These are phyloP conservation scores for Apodemia mormo DNA, from an alignment of 2,888 invertebrate species.

Conservation along the genomic window DNA sequence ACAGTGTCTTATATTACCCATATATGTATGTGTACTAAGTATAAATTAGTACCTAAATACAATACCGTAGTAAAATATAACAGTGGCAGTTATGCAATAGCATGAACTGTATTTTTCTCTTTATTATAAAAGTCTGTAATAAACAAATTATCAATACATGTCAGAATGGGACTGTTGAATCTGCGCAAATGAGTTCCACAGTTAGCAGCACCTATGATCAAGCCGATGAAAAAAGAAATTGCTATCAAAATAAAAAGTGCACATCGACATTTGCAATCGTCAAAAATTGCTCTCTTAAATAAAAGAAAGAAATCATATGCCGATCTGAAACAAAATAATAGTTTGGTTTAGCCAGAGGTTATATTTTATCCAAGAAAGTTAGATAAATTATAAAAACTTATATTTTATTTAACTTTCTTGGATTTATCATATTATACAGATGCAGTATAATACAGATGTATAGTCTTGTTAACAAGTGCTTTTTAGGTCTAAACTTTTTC, in stretches of 20 bases:
- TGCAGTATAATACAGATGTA: too few species aligned
- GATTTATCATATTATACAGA: neutral
- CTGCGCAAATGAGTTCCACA: slow-evolving; percentile 60
- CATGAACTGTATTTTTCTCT: neutral
- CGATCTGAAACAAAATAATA: slow-evolving; percentile 53
- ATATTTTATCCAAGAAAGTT: too few species aligned
- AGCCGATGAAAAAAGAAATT: slow-evolving; percentile 52
- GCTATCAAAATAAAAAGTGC: slow-evolving; percentile 44
- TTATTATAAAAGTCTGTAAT: slow-evolving; percentile 1
- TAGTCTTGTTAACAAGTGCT: too few species aligned
- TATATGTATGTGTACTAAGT: too few species aligned
- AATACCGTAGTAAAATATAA: neutral
- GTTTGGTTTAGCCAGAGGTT: neutral
- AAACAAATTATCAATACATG: slow-evolving; percentile 65
- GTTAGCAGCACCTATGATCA: slow-evolving; percentile 63
- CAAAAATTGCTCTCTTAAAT: slow-evolving; percentile 53
- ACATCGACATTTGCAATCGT: slow-evolving; percentile 52
- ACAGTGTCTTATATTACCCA: neutral
- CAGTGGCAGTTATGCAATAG: neutral
- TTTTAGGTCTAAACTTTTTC: too few species aligned
- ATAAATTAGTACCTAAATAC: neutral
- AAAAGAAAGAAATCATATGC: slow-evolving; percentile 56
- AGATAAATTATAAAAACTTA: too few species aligned
- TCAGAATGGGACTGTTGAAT: slow-evolving; percentile 65
- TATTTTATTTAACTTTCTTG: too few species aligned